These are phyloP conservation scores for Caiman crocodilus DNA, from an alignment of 2,797 vertebrate genomes.

Conservation along the genomic window DNA sequence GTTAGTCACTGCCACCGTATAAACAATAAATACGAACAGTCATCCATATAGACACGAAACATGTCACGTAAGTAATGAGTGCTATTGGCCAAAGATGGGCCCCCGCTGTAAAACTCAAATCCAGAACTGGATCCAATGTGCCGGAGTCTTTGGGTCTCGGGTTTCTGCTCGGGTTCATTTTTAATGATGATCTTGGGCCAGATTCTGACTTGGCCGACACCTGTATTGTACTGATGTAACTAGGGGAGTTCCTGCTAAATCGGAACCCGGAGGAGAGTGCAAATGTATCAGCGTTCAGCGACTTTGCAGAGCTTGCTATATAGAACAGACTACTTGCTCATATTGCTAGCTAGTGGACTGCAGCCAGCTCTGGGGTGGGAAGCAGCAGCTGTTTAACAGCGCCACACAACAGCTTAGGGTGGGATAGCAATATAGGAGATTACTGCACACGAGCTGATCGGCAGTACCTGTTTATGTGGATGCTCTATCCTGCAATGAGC, in stretches of 20 bases:
- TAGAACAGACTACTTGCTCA: background rate
- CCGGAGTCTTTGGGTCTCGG: background rate
- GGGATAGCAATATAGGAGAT: conserved; percentile 8
- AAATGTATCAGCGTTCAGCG: background rate
- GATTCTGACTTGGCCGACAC: rapidly evolving
- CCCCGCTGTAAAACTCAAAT: background rate
- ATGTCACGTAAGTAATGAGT: background rate
- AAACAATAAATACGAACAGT: background rate
- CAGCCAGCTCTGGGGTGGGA: background rate
- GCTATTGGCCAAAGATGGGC: conserved; percentile 31
- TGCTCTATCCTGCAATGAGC: background rate
- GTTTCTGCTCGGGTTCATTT: background rate
- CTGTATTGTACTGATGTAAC: rapidly evolving
- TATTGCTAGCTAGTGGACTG: background rate
- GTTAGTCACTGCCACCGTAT: background rate
- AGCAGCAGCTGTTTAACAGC: background rate
- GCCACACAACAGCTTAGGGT: rapidly evolving
- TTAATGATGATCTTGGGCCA: rapidly evolving
- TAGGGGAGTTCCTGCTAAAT: rapidly evolving
- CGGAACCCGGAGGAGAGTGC: background rate
- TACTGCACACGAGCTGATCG: too few relatives aligned
- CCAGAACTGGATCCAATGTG: background rate
- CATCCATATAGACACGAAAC: background rate
- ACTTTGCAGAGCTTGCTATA: background rate
- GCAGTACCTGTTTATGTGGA: too few relatives aligned